A percentile compares a stretch with the other conserved stretches of the same genome.
These are phyloP conservation scores for Cantharis rufa DNA, from an alignment of 2,888 invertebrate genomes.

Conservation along the genomic window DNA sequence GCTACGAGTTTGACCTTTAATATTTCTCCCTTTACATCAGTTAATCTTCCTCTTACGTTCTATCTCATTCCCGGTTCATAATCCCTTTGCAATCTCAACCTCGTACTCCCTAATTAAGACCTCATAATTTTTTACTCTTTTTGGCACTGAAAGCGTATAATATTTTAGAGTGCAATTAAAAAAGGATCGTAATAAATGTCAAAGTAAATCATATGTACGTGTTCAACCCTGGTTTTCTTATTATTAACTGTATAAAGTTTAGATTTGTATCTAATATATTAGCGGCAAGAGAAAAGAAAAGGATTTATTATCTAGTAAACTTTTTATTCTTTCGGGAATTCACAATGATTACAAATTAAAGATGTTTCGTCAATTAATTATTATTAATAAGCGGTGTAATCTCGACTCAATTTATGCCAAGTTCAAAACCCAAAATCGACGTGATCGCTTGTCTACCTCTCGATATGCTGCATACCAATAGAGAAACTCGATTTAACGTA, in stretches of 20 bases:
- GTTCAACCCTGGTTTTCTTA: constrained; percentile 30
- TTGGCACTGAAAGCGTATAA: constrained; percentile 37
- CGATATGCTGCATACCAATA: neutral
- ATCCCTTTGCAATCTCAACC: constrained; percentile 40
- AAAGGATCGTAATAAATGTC: constrained; percentile 46
- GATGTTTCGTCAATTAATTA: constrained; percentile 25
- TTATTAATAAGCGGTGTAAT: neutral
- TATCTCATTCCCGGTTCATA: constrained; percentile 40
- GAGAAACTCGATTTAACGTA: neutral
- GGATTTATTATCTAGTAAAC: constrained; percentile 29
- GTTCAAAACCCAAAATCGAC: neutral
- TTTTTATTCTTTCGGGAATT: constrained; percentile 22
- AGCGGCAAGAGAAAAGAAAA: constrained; percentile 23
- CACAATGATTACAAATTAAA: constrained; percentile 20
- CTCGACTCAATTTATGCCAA: neutral
- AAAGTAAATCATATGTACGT: constrained; percentile 45
- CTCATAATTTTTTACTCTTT: constrained; percentile 47
- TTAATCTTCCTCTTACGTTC: constrained; percentile 37
- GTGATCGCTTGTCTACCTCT: neutral
- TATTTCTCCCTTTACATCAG: constrained; percentile 38
- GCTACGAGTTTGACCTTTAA: constrained; percentile 38
- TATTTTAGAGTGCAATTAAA: constrained; percentile 46
- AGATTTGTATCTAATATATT: constrained; percentile 35
- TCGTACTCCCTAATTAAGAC: constrained; percentile 49
- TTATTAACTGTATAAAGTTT: constrained; percentile 29